These are phyloP conservation scores for Drosophila pseudotakahashii DNA, from an alignment of 2,888 invertebrate species.

Conservation along the genomic window DNA sequence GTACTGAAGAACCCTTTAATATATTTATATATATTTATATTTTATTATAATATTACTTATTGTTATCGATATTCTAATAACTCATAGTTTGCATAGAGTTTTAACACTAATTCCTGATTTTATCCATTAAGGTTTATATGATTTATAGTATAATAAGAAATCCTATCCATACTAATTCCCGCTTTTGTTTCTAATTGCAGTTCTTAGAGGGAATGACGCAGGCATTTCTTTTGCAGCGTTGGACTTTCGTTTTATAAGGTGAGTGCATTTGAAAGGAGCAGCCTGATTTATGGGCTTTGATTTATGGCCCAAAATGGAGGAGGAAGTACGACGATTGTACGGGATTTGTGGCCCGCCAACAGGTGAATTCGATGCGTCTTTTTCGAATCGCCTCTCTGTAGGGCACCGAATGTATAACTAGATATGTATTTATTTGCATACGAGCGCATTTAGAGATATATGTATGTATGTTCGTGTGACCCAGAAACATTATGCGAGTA, in stretches of 20 bases:
- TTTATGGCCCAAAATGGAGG: constrained; percentile 18
- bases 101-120: too few relatives aligned
- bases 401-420: constrained; percentile 5
- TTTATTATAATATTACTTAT: too few relatives aligned
- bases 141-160: too few relatives aligned
- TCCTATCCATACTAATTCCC: neutral
- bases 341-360: constrained; percentile 1
- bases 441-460: neutral
- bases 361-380: constrained; percentile 24
- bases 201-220: constrained; percentile 84
- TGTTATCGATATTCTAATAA: too few relatives aligned
- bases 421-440: neutral
- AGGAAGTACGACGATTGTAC: neutral
- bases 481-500: constrained; percentile 72
- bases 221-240: constrained; percentile 85
- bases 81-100: too few relatives aligned
- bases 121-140: too few relatives aligned
- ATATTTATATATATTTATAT: too few relatives aligned
- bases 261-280: constrained; percentile 38
- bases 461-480: constrained; percentile 50
- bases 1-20: too few relatives aligned
- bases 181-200: constrained; percentile 69
- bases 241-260: constrained; percentile 84
- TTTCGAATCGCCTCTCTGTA: constrained; percentile 9
- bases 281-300: constrained; percentile 11